phyloP scores from a whole-genome alignment of 2,888 invertebrate species.

The Odontothrips loti region DNA sequence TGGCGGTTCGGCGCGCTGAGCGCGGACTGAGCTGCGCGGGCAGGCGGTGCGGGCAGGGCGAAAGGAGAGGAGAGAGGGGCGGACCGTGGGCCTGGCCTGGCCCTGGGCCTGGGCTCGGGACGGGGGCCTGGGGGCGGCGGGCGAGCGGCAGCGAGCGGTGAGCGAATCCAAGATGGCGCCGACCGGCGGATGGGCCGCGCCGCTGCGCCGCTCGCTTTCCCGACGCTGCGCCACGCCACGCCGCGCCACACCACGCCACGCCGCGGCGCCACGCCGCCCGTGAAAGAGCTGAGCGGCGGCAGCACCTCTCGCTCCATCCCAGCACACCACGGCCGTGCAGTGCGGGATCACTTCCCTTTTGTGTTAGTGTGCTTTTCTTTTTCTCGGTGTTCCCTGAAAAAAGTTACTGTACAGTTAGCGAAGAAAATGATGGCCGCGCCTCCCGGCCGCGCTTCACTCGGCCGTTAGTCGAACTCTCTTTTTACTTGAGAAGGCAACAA shows the following conservation, averaged over 20 bases:
- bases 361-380: conserved; percentile 11
- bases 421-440: background rate
- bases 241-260: conserved; percentile 35
- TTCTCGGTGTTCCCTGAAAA: background rate
- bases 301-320: conserved; percentile 39
- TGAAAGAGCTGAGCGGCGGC: conserved; percentile 31
- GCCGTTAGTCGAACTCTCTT: conserved; percentile 21
- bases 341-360: background rate
- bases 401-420: conserved; percentile 29
- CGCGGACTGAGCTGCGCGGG: conserved; percentile 36
- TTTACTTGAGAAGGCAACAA: conserved; percentile 1
- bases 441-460: background rate
- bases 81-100: background rate
- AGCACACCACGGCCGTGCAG: conserved; percentile 30
- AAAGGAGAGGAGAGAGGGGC: conserved; percentile 14
- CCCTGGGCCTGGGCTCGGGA: background rate
- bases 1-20: conserved; percentile 34
- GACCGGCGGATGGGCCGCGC: background rate
- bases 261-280: conserved; percentile 33
- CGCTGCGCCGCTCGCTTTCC: conserved; percentile 39
- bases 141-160: conserved; percentile 27
- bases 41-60: conserved; percentile 31
- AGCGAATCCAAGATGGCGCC: conserved; percentile 26
- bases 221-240: conserved; percentile 36
- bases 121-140: background rate